These are phyloP conservation scores for Pseudochirops cupreus DNA, from an alignment of 2,797 vertebrate species.

Conservation along the genomic window DNA sequence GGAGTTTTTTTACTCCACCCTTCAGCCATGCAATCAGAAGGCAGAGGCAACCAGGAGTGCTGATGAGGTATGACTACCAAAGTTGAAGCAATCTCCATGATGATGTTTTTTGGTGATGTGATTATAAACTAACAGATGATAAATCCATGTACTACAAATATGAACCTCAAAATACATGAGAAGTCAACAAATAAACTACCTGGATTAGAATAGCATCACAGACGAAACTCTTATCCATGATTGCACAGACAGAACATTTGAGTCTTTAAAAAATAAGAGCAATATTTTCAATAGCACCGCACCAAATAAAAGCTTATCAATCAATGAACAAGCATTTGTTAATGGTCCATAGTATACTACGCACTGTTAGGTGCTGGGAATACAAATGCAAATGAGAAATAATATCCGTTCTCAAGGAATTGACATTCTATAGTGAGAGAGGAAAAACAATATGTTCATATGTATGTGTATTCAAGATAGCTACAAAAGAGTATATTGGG, in stretches of 20 bases:
- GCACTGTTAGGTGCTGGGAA: not conserved
- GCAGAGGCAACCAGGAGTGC: not conserved
- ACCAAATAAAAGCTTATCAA: not conserved
- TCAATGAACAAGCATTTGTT: not conserved
- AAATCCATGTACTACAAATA: not conserved
- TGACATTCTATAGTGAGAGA: not conserved
- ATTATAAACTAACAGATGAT: not conserved
- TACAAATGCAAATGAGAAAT: not conserved
- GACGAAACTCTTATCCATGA: not conserved
- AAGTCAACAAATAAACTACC: not conserved
- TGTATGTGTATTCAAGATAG: too few relatives aligned
- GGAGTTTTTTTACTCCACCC: not conserved
- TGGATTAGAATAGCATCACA: not conserved
- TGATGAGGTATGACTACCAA: not conserved
- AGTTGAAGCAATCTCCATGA: not conserved
- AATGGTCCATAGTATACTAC: not conserved
- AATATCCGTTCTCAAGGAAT: not conserved
- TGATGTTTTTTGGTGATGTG: not conserved
- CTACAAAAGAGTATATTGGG: too few relatives aligned
- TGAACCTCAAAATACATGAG: not conserved
- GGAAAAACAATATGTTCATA: too few relatives aligned
- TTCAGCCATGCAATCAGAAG: not conserved
- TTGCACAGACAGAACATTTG: not conserved
- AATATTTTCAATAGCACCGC: not conserved
- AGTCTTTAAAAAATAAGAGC: not conserved